A percentile compares a stretch with the other conserved stretches of the same genome.
Evolutionary conservation across 2,113 vertebrate genomes (phyloP).

Genomic region (Antechinus stuartii): DNA sequence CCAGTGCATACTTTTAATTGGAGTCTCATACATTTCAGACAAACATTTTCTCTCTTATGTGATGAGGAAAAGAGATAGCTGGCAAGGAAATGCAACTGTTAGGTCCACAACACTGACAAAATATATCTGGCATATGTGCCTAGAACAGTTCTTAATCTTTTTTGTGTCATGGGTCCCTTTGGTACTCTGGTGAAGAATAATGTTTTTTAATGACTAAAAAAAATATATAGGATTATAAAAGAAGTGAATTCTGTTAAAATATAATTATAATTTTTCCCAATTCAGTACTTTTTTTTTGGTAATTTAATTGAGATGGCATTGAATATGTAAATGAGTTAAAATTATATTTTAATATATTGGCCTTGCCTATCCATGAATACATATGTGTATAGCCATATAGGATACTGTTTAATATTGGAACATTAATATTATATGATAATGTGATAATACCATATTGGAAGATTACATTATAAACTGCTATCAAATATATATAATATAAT

Average conservation of each 20-base stretch:
- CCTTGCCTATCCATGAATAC: neutral
- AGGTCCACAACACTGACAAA: neutral
- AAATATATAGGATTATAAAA: neutral
- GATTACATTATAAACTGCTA: neutral
- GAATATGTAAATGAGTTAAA: neutral
- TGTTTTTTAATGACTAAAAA: neutral
- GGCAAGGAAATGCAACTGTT: neutral
- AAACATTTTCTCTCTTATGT: neutral
- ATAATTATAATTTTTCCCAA: neutral
- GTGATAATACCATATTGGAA: neutral
- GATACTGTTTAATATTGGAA: neutral
- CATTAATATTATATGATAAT: neutral
- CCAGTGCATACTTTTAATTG: conserved; percentile 32
- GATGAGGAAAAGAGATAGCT: neutral
- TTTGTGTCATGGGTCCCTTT: neutral
- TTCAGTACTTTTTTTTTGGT: neutral
- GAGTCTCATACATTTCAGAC: neutral
- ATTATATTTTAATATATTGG: neutral
- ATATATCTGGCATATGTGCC: neutral
- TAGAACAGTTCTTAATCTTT: neutral
- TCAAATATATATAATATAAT: neutral
- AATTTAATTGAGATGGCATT: neutral
- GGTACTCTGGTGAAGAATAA: neutral
- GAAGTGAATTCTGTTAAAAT: neutral
- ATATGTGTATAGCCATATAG: neutral